Evolutionary conservation across 2,888 invertebrate genomes (phyloP).

Genomic region (Aspidiotus destructor): DNA sequence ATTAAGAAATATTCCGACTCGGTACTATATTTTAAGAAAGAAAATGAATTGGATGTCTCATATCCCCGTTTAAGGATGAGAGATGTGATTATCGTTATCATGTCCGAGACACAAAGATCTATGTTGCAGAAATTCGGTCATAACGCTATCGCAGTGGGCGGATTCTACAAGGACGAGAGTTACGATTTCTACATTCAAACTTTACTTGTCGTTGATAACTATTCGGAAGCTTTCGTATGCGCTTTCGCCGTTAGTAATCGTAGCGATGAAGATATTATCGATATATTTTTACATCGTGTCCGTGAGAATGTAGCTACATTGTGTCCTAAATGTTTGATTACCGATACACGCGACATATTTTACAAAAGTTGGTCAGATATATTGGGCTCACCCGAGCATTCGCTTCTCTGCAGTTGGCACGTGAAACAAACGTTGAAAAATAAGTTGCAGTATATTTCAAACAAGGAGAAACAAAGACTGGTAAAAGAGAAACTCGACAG

Average conservation of each 20-base stretch:
- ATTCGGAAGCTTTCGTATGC: conserved; percentile 13
- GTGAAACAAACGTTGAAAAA: not conserved
- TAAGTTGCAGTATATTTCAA: not conserved
- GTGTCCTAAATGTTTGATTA: not conserved
- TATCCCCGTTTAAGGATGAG: conserved; percentile 3
- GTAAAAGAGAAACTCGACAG: not conserved
- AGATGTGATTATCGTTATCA: conserved; percentile 18
- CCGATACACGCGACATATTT: not conserved
- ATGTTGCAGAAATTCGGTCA: conserved; percentile 5
- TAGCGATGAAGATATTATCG: conserved; percentile 14
- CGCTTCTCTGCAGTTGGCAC: conserved; percentile 2
- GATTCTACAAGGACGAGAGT: conserved; percentile 6
- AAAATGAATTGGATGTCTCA: not conserved
- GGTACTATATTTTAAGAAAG: conserved; percentile 16
- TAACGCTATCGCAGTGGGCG: conserved; percentile 15
- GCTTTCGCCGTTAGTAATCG: conserved; percentile 23
- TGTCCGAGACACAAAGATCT: conserved; percentile 13
- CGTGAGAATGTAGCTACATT: not conserved
- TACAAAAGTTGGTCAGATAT: not conserved
- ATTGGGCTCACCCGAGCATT: not conserved
- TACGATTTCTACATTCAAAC: conserved; percentile 18
- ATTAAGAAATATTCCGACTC: not conserved
- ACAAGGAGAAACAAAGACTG: not conserved
- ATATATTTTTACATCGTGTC: conserved; percentile 5
- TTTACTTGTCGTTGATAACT: conserved; percentile 18